These are phyloP conservation scores for Orchesella cincta DNA, from an alignment of 1,140 invertebrate species.

Conservation along the genomic window DNA sequence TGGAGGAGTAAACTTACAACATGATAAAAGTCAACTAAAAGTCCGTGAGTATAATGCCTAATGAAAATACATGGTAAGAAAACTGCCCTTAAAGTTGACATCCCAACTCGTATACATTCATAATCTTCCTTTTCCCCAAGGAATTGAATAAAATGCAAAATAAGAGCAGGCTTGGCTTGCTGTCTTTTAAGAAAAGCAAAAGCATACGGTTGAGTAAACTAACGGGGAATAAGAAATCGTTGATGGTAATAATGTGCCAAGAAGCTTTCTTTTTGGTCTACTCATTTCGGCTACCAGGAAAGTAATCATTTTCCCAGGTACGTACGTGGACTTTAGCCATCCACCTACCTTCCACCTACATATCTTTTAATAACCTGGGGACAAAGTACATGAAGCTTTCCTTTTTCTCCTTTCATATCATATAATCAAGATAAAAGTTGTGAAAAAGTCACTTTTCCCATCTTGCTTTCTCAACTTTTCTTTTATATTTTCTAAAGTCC, in stretches of 20 bases:
- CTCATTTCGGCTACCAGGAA: background rate
- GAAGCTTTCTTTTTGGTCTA: background rate
- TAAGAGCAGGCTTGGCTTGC: background rate
- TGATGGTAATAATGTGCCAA: background rate
- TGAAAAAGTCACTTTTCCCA: conserved; percentile 8
- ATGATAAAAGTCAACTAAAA: conserved; percentile 15
- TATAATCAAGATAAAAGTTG: conserved; percentile 22
- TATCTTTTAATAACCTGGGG: conserved; percentile 19
- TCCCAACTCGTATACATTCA: conserved; percentile 18
- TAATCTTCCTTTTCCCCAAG: background rate
- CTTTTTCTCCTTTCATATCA: conserved; percentile 15
- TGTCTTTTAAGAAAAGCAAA: background rate
- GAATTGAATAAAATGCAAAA: conserved; percentile 7
- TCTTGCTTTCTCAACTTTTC: conserved; percentile 6
- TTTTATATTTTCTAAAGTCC: conserved; percentile 7
- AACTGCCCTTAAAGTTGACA: background rate
- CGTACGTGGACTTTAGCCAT: too few species aligned
- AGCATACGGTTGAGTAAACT: conserved; percentile 12
- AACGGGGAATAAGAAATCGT: background rate
- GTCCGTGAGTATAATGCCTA: background rate
- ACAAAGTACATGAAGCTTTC: conserved; percentile 23
- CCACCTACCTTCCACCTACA: too few species aligned
- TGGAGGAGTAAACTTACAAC: background rate
- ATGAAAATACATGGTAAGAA: conserved; percentile 15
- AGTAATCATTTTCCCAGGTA: conserved; percentile 16